Conservation (phyloP, 37 sponge, comb jelly and placozoan species). For the Bolinopsis microptera region DNA sequence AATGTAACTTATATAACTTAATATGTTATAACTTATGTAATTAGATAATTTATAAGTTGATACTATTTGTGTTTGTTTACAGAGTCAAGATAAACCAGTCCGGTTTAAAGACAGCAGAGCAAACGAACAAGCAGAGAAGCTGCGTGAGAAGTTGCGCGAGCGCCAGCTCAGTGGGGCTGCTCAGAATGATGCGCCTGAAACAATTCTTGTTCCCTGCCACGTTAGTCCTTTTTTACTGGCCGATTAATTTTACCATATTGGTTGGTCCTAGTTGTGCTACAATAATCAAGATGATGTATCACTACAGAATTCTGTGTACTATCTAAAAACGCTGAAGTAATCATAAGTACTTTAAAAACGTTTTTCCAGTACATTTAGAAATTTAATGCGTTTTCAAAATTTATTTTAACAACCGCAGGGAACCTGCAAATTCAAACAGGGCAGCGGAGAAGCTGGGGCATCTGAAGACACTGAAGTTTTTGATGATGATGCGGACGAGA, state of each 20-base stretch:
- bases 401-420: too few species aligned
- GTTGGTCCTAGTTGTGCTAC: too few species aligned
- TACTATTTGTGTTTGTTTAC: not conserved
- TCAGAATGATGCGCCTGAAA: slow-evolving; percentile 6
- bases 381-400: too few species aligned
- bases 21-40: not conserved
- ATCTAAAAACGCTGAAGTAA: too few species aligned
- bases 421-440: not conserved
- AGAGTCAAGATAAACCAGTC: slow-evolving; percentile 19
- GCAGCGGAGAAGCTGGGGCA: not conserved
- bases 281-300: too few species aligned
- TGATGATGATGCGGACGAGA: slow-evolving; percentile 12
- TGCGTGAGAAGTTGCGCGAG: slow-evolving; percentile 24
- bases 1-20: not conserved
- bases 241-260: too few species aligned
- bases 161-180: slow-evolving; percentile 41
- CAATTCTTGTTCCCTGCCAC: slow-evolving; percentile 29
- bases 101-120: slow-evolving; percentile 39
- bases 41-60: not conserved
- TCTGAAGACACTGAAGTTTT: not conserved
- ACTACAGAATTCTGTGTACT: too few species aligned
- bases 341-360: too few species aligned
- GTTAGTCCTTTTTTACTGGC: too few species aligned
- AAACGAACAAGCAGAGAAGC: slow-evolving; percentile 42
- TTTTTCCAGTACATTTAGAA: too few species aligned